Conservation (phyloP, 2,113 vertebrate genomes). For the Xiphophorus couchianus region DNA sequence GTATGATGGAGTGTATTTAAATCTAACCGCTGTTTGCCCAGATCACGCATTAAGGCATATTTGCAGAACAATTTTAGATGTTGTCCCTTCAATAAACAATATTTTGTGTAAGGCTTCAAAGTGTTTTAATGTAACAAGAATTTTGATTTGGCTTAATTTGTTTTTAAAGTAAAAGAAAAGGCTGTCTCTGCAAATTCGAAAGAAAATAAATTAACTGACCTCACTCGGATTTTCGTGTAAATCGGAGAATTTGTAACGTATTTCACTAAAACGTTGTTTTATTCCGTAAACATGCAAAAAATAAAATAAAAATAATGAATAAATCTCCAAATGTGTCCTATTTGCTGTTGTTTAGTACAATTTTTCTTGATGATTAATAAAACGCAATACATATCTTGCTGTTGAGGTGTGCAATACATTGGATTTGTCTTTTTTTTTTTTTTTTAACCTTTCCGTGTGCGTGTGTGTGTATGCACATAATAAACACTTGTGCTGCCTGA, state of each 20-base stretch:
- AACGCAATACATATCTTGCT: conserved; percentile 30
- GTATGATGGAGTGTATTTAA: conserved; percentile 36
- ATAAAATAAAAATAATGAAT: too few species aligned
- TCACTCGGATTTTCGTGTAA: background rate
- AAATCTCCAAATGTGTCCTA: background rate
- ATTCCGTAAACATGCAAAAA: too few species aligned
- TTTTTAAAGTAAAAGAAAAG: background rate
- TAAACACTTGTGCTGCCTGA: conserved; percentile 90
- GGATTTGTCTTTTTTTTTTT: conserved; percentile 69
- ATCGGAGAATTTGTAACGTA: too few species aligned
- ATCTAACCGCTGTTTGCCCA: conserved; percentile 39
- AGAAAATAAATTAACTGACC: too few species aligned
- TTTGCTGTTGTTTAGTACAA: background rate
- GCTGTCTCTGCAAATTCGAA: background rate
- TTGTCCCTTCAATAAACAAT: background rate
- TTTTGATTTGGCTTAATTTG: background rate
- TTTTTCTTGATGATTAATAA: conserved; percentile 51
- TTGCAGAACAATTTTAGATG: conserved; percentile 1
- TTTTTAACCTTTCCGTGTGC: conserved; percentile 70
- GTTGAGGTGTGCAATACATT: conserved; percentile 75
- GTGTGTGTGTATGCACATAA: conserved; percentile 89
- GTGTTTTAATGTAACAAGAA: background rate
- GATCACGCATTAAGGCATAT: conserved; percentile 11
- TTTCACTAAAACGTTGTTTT: too few species aligned
- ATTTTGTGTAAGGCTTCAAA: background rate